Conservation (phyloP, 2,888 invertebrate species). For the Apamea epomidion region DNA sequence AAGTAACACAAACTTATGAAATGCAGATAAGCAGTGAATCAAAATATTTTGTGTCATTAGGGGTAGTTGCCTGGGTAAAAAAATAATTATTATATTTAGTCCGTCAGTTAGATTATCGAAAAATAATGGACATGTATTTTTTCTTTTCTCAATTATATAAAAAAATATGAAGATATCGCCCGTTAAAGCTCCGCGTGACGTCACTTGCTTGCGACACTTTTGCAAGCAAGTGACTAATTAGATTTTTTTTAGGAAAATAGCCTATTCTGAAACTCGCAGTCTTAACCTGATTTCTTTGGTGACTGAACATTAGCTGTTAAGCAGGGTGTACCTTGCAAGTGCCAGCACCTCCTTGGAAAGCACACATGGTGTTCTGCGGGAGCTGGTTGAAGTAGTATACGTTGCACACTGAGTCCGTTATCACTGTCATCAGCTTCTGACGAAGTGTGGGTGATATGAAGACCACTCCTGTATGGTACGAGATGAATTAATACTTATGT, state of each 20-base stretch:
- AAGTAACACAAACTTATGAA: neutral
- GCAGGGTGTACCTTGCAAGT: constrained; percentile 82
- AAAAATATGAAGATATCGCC: too few relatives aligned
- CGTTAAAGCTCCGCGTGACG: too few relatives aligned
- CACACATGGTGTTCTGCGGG: constrained; percentile 79
- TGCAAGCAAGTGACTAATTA: too few relatives aligned
- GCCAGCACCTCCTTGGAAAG: constrained; percentile 75
- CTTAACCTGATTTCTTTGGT: neutral
- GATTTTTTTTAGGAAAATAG: too few relatives aligned
- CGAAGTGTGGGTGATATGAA: constrained; percentile 87
- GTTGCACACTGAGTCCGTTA: constrained; percentile 82
- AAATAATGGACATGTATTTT: too few relatives aligned
- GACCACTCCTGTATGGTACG: constrained; percentile 76
- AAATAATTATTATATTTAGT: too few relatives aligned
- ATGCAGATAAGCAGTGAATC: neutral
- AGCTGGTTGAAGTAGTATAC: constrained; percentile 77
- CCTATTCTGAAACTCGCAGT: too few relatives aligned
- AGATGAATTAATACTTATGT: neutral
- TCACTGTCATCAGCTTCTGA: constrained; percentile 82
- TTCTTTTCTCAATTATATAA: too few relatives aligned
- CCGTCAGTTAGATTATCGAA: too few relatives aligned
- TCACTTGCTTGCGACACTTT: too few relatives aligned
- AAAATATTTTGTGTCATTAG: neutral
- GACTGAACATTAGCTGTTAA: neutral
- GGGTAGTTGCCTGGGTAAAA: too few relatives aligned